A percentile compares a stretch with the other conserved stretches of the same genome.
Evolutionary conservation across 2,888 invertebrate species (phyloP).

Genomic region (Blastobasis adustella): DNA sequence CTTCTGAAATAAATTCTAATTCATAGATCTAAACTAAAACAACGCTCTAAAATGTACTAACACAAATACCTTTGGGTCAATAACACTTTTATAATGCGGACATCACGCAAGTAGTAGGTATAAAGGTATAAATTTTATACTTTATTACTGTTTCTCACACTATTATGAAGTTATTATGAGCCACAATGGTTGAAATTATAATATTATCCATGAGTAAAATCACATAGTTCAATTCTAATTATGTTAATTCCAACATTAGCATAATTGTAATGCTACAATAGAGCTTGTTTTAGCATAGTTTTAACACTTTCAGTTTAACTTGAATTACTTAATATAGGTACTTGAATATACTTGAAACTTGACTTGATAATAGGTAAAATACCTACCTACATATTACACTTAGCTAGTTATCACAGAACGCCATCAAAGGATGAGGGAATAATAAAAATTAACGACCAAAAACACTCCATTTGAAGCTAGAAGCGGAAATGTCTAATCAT

Average conservation of each 20-base stretch:
- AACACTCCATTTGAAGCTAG: conserved; percentile 48
- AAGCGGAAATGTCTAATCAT: too few relatives aligned
- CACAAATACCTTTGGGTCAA: too few relatives aligned
- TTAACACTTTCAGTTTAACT: too few relatives aligned
- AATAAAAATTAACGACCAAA: conserved; percentile 61
- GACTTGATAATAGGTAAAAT: neutral
- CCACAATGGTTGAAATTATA: conserved; percentile 6
- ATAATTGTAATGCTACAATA: neutral
- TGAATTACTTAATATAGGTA: neutral
- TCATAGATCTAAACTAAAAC: too few relatives aligned
- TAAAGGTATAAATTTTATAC: neutral
- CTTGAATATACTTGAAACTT: neutral
- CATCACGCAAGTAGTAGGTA: too few relatives aligned
- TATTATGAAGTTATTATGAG: conserved; percentile 4
- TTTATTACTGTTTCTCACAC: neutral
- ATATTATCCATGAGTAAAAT: conserved; percentile 10
- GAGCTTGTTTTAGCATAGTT: neutral
- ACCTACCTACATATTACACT: conserved; percentile 8
- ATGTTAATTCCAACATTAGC: conserved; percentile 6
- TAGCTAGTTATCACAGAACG: conserved; percentile 12
- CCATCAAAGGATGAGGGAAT: conserved; percentile 45
- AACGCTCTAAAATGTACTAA: too few relatives aligned
- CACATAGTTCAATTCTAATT: conserved; percentile 3
- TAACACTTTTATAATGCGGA: too few relatives aligned
- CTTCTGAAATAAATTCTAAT: too few relatives aligned